A percentile compares a stretch with the other conserved stretches of the same genome.
phyloP scores from a whole-genome alignment of 2,888 invertebrate genomes.

The Itoplectis maculator region DNA sequence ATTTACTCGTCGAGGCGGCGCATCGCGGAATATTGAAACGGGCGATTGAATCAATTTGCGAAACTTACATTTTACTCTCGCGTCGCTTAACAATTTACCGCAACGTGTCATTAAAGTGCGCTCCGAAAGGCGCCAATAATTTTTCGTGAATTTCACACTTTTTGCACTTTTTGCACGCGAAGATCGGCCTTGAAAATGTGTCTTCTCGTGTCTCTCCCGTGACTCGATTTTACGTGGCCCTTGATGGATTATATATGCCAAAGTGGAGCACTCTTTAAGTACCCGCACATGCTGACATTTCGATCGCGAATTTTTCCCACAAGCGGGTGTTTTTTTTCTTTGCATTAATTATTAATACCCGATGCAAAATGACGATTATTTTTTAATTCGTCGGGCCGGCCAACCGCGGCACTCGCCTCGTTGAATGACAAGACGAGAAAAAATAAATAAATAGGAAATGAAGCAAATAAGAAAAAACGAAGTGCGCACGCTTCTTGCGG shows the following conservation, averaged over 20 bases:
- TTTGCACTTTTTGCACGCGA: neutral
- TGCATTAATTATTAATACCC: conserved; percentile 20
- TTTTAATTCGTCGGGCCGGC: conserved; percentile 2
- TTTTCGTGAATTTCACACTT: neutral
- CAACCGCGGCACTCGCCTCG: neutral
- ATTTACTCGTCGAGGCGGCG: conserved; percentile 17
- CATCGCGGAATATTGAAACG: conserved; percentile 24
- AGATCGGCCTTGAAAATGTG: neutral
- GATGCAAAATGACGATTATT: conserved; percentile 26
- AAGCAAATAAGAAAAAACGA: conserved; percentile 11
- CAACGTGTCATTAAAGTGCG: neutral
- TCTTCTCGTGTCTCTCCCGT: neutral
- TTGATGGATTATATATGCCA: neutral
- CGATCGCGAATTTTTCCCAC: conserved; percentile 12
- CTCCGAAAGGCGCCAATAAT: neutral
- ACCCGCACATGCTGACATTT: conserved; percentile 17
- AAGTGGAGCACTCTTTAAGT: conserved; percentile 1
- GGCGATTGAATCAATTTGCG: conserved; percentile 46
- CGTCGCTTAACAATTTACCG: neutral
- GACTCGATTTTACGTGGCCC: conserved; percentile 8
- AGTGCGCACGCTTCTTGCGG: conserved; percentile 33
- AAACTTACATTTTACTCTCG: neutral
- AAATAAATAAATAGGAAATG: conserved; percentile 19
- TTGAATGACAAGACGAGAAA: neutral
- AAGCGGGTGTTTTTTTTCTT: conserved; percentile 10